These are phyloP conservation scores for Guaruba guarouba DNA, from an alignment of 2,113 vertebrate genomes.

Conservation along the genomic window DNA sequence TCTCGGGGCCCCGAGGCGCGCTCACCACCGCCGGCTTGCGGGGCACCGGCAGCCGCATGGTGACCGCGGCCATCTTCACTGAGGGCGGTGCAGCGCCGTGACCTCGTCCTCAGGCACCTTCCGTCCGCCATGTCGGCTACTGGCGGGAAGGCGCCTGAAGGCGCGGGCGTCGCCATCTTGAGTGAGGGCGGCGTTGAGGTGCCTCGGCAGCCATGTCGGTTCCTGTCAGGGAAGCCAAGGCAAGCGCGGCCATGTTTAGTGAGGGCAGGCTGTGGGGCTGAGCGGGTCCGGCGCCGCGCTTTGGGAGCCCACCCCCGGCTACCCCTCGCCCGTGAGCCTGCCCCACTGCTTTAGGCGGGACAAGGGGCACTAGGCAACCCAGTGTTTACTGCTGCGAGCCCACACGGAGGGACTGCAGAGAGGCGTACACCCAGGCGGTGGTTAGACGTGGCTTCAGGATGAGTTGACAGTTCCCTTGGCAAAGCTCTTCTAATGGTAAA, in stretches of 20 bases:
- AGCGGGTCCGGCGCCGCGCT: no score
- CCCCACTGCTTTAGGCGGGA: no score
- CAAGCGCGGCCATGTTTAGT: conserved; percentile 1
- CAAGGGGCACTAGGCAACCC: no score
- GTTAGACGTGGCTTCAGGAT: background rate
- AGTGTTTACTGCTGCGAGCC: no score
- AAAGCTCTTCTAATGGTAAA: background rate
- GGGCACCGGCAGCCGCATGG: conserved; percentile 80
- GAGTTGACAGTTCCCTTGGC: background rate
- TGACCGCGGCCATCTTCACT: conserved; percentile 83
- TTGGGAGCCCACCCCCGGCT: background rate
- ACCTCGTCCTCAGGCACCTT: rapidly evolving
- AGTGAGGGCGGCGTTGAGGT: background rate
- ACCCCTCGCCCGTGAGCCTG: background rate
- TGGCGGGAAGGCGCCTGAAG: background rate
- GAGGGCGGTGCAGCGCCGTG: background rate
- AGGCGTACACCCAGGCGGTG: background rate
- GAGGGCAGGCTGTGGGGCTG: background rate
- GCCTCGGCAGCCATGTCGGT: background rate
- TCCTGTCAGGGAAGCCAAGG: background rate
- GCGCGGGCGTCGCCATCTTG: background rate
- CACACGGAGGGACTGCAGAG: background rate
- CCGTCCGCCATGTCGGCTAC: background rate
- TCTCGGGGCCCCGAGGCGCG: conserved; percentile 50
- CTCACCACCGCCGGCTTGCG: conserved; percentile 58